These are phyloP conservation scores for Lepus americanus DNA, from an alignment of 2,113 vertebrate genomes.

Conservation along the genomic window DNA sequence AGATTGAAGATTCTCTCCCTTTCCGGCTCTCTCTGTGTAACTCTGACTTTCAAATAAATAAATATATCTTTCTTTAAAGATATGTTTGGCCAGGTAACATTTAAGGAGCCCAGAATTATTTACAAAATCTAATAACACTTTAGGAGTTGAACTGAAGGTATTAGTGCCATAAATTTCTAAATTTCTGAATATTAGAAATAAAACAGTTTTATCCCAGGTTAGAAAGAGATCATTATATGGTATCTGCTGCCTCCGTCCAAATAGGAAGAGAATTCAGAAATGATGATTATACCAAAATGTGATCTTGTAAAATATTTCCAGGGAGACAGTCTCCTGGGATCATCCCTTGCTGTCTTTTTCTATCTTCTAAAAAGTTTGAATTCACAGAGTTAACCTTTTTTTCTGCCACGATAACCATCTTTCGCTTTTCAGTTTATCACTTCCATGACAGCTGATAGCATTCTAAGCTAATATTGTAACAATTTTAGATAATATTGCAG, in stretches of 20 bases:
- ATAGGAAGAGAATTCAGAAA: slow-evolving; percentile 59
- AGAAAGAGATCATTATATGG: slow-evolving; percentile 23
- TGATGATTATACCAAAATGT: slow-evolving; percentile 44
- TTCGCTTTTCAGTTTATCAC: slow-evolving; percentile 69
- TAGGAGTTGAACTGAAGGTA: slow-evolving; percentile 18
- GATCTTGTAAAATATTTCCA: slow-evolving; percentile 64
- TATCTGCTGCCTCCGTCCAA: slow-evolving; percentile 27
- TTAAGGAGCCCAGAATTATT: slow-evolving; percentile 37
- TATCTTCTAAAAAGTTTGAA: slow-evolving; percentile 62
- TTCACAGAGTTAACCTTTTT: slow-evolving; percentile 72
- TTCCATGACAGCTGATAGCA: slow-evolving; percentile 72
- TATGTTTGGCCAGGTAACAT: slow-evolving; percentile 9
- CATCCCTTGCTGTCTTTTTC: slow-evolving; percentile 58
- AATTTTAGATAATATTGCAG: slow-evolving; percentile 76
- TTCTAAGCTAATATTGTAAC: slow-evolving; percentile 71
- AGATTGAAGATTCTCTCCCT: too few species aligned
- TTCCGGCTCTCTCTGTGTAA: too few species aligned
- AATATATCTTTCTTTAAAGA: neutral
- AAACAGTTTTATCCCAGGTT: slow-evolving; percentile 31
- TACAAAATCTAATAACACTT: slow-evolving; percentile 37
- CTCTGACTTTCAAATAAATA: too few species aligned
- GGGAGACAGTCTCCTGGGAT: slow-evolving; percentile 44
- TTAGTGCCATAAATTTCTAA: slow-evolving; percentile 49
- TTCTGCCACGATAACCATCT: slow-evolving; percentile 58
- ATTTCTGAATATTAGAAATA: slow-evolving; percentile 49